Evolutionary conservation across 2,797 vertebrate genomes (phyloP).

Genomic region (Moxostoma hubbsi): DNA sequence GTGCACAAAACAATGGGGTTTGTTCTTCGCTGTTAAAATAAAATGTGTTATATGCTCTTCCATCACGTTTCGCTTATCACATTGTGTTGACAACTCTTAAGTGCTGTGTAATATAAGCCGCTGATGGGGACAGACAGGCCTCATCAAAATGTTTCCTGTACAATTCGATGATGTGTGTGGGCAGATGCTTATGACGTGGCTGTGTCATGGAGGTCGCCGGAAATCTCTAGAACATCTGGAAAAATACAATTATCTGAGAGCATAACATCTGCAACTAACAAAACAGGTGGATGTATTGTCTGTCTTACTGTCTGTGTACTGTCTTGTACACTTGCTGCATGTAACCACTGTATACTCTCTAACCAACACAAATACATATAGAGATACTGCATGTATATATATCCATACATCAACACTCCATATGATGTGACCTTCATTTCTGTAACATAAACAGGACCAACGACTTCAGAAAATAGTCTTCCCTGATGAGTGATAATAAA

Average conservation of each 20-base stretch:
- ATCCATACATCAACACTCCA: slow-evolving; percentile 10
- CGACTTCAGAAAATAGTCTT: slow-evolving; percentile 29
- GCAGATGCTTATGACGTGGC: slow-evolving; percentile 44
- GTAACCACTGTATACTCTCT: neutral
- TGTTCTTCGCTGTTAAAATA: slow-evolving; percentile 37
- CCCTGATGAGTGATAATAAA: slow-evolving; percentile 7
- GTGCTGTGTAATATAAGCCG: slow-evolving; percentile 19
- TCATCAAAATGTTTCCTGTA: slow-evolving; percentile 35
- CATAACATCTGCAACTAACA: slow-evolving; percentile 26
- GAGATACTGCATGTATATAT: neutral
- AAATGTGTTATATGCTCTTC: slow-evolving; percentile 31
- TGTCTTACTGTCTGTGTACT: too few relatives aligned
- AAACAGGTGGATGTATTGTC: slow-evolving; percentile 39
- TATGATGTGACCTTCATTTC: neutral
- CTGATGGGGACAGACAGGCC: slow-evolving; percentile 37
- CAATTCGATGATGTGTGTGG: slow-evolving; percentile 37
- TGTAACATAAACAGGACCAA: slow-evolving; percentile 21
- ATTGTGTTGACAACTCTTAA: slow-evolving; percentile 44
- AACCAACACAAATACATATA: neutral
- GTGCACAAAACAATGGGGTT: slow-evolving; percentile 5
- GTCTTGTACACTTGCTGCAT: neutral
- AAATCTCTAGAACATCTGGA: slow-evolving; percentile 52
- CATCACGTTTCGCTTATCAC: slow-evolving; percentile 41
- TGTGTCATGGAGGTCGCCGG: slow-evolving; percentile 21
- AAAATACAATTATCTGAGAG: slow-evolving; percentile 37